Evolutionary conservation across 2,888 invertebrate genomes (phyloP).

Genomic region (Sericinus montela): DNA sequence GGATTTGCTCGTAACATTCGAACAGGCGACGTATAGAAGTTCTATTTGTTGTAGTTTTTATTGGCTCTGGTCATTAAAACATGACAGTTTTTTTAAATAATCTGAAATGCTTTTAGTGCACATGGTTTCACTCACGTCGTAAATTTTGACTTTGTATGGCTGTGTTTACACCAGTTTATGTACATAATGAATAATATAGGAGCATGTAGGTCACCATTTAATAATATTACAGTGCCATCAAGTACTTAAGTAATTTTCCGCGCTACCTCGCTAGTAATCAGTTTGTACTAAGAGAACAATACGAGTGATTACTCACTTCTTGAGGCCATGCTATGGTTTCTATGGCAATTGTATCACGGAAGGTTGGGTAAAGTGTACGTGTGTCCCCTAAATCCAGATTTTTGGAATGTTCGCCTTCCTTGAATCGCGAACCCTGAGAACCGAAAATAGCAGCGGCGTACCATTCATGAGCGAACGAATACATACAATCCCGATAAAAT

Average conservation of each 20-base stretch:
- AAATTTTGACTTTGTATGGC: slow-evolving; percentile 56
- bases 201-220: slow-evolving; percentile 33
- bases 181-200: no score
- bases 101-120: slow-evolving; percentile 60
- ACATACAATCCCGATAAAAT: no score
- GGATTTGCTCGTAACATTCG: slow-evolving; percentile 43
- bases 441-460: no score
- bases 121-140: slow-evolving; percentile 57
- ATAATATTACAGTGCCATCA: slow-evolving; percentile 40
- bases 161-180: slow-evolving; percentile 44
- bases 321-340: slow-evolving; percentile 52
- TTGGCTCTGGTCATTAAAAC: slow-evolving; percentile 36
- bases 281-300: slow-evolving; percentile 54
- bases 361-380: no score
- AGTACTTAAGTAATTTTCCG: slow-evolving; percentile 67
- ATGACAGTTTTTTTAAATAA: slow-evolving; percentile 42
- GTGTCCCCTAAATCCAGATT: no score
- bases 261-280: slow-evolving; percentile 59
- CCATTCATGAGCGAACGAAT: no score
- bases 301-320: slow-evolving; percentile 56
- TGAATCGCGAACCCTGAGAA: no score
- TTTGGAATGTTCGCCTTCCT: no score
- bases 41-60: no score
- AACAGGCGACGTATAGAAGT: slow-evolving; percentile 37
- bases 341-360: slow-evolving; percentile 41